Evolutionary conservation across 2,797 vertebrate species (phyloP).

Genomic region (Cossypha heuglini): DNA sequence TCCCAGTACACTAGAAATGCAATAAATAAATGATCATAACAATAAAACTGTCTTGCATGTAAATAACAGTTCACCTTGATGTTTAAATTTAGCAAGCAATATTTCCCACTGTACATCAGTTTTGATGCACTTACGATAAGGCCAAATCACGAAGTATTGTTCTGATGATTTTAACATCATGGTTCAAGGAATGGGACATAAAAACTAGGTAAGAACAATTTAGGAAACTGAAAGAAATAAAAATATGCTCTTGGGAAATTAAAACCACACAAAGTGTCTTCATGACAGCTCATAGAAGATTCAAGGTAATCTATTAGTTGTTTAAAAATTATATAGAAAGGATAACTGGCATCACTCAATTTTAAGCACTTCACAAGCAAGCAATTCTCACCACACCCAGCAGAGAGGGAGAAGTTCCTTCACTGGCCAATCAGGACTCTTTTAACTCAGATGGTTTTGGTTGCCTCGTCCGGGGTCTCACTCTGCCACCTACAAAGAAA

Average conservation of each 20-base stretch:
- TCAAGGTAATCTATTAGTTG: neutral
- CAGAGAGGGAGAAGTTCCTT: neutral
- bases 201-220: neutral
- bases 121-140: neutral
- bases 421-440: neutral
- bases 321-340: neutral
- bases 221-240: neutral
- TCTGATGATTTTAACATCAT: neutral
- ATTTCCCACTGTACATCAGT: neutral
- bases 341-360: neutral
- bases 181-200: neutral
- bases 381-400: neutral
- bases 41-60: slow-evolving; percentile 1
- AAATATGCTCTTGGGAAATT: neutral
- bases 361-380: neutral
- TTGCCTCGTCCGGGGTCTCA: neutral
- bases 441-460: neutral
- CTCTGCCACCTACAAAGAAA: neutral
- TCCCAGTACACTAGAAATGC: neutral
- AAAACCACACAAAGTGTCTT: neutral
- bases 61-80: neutral
- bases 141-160: neutral
- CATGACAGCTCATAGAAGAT: neutral
- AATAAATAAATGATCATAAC: slow-evolving; percentile 44
- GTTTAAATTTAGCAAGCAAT: slow-evolving; percentile 8